Percentiles rank a stretch among this genome's conserved stretches.
These are phyloP conservation scores for Naja naja DNA, from an alignment of 2,113 vertebrate genomes.

Conservation along the genomic window DNA sequence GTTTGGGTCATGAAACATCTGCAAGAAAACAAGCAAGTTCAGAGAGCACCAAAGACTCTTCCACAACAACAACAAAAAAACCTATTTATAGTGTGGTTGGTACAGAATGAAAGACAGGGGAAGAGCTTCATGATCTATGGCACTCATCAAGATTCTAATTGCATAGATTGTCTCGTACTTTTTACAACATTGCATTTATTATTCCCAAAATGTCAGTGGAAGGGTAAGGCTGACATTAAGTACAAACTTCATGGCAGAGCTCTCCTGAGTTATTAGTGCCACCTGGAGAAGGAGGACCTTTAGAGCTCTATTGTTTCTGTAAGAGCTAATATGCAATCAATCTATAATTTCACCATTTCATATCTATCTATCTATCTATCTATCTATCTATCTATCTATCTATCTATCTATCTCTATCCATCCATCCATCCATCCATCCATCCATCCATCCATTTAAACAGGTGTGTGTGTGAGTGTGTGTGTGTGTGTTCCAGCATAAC, in stretches of 20 bases:
- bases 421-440: too few relatives aligned
- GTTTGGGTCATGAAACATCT: too few relatives aligned
- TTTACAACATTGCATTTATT: background rate
- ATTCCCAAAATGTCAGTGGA: background rate
- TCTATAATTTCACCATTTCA: background rate
- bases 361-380: too few relatives aligned
- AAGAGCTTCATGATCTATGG: background rate
- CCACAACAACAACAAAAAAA: background rate
- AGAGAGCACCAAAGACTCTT: too few relatives aligned
- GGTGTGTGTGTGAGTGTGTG: too few relatives aligned
- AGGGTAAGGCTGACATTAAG: background rate
- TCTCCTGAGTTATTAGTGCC: background rate
- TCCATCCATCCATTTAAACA: too few relatives aligned
- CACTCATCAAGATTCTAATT: background rate
- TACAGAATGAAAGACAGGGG: background rate
- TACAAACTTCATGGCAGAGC: background rate
- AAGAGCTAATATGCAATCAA: too few relatives aligned
- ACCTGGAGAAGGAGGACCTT: background rate
- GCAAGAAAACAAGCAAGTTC: too few relatives aligned
- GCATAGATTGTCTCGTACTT: background rate
- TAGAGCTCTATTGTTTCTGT: background rate
- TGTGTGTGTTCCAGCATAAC: too few relatives aligned
- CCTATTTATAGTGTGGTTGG: background rate
- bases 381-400: too few relatives aligned
- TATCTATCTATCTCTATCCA: too few relatives aligned